These are phyloP conservation scores for Phthorimaea operculella DNA, from an alignment of 1,140 invertebrate genomes.

Conservation along the genomic window DNA sequence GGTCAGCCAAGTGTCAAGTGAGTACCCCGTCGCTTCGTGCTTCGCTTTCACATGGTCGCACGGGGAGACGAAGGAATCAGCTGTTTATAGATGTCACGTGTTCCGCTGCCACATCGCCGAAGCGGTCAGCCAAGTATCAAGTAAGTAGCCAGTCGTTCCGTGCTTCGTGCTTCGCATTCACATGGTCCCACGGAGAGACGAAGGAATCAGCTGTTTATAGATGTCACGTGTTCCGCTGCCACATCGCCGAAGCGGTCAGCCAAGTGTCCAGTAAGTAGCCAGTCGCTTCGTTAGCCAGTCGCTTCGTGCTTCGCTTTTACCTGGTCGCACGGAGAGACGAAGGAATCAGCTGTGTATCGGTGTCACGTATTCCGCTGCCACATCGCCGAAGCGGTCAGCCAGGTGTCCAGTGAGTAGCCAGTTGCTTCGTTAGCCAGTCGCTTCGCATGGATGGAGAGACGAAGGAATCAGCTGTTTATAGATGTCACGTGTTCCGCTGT, in stretches of 20 bases:
- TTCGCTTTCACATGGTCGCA: conserved; percentile 98
- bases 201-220: no score
- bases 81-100: conserved; percentile 96
- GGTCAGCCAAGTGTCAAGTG: no score
- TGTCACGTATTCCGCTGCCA: conserved; percentile 98
- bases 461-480: no score
- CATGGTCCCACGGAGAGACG: no score
- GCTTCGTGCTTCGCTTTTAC: conserved; percentile 97
- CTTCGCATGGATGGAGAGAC: no score
- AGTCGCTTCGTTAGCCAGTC: conserved; percentile 85
- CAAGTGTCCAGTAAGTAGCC: no score
- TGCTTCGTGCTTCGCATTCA: no score
- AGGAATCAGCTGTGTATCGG: conserved; percentile 91
- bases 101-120: conserved; percentile 97
- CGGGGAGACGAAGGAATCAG: conserved; percentile 85
- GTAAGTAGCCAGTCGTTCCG: no score
- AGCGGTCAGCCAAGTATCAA: conserved; percentile 83
- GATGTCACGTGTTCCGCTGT: no score
- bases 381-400: conserved; percentile 92
- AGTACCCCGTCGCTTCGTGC: conserved; percentile 87
- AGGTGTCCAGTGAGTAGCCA: conserved; percentile 75
- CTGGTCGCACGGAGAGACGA: conserved; percentile 91
- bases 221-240: no score
- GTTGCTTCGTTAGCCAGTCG: no score
- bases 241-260: no score